These are phyloP conservation scores for Danio kyathit DNA, from an alignment of 2,797 vertebrate genomes.

Conservation along the genomic window DNA sequence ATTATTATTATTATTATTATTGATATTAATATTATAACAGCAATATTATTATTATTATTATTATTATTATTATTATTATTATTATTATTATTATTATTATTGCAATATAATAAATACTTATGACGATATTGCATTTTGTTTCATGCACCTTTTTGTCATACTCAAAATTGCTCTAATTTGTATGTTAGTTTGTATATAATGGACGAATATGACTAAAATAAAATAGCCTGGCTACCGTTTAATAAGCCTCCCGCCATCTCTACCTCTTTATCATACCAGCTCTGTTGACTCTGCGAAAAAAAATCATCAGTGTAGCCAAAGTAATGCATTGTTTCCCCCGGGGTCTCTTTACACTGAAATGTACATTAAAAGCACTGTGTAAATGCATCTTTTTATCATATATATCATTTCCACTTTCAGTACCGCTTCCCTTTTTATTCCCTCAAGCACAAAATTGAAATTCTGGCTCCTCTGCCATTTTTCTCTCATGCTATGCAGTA, in stretches of 20 bases:
- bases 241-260: not conserved
- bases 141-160: too few relatives aligned
- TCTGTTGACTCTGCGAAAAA: not conserved
- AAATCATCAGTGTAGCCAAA: not conserved
- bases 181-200: too few relatives aligned
- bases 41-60: too few relatives aligned
- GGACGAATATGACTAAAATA: too few relatives aligned
- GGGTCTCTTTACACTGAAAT: not conserved
- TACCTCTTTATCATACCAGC: not conserved
- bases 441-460: not conserved
- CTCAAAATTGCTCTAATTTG: too few relatives aligned
- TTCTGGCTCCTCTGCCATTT: slow-evolving; percentile 25
- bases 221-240: not conserved
- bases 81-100: too few relatives aligned
- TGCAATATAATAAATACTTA: too few relatives aligned
- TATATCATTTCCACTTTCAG: not conserved
- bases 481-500: slow-evolving; percentile 63
- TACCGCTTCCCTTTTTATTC: not conserved
- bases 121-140: too few relatives aligned
- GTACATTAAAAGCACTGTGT: slow-evolving; percentile 13
- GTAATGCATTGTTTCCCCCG: not conserved
- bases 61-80: too few relatives aligned
- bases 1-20: too few relatives aligned
- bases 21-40: too few relatives aligned
- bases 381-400: not conserved